A percentile compares a stretch with the other conserved stretches of the same genome.
Evolutionary conservation across 2,113 vertebrate species (phyloP).

Genomic region (Pseudorasbora parva): DNA sequence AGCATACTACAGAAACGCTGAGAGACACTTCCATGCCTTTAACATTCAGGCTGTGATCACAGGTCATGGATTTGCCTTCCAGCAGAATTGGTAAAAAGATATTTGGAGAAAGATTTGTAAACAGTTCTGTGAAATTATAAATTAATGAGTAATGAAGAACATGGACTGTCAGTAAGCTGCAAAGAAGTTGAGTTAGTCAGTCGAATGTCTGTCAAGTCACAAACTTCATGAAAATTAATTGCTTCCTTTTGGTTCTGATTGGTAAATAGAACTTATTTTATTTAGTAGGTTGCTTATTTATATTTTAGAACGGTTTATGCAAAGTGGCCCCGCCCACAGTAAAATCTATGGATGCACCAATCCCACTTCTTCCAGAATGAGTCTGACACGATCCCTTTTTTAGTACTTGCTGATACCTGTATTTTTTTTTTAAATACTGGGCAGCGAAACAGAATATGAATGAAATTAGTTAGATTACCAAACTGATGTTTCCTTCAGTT

Average conservation of each 20-base stretch:
- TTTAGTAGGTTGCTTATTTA: background rate
- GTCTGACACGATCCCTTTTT: too few relatives aligned
- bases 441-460: too few relatives aligned
- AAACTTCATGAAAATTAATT: background rate
- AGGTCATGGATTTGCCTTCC: conserved; percentile 29
- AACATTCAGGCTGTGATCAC: conserved; percentile 17
- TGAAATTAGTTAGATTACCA: too few relatives aligned
- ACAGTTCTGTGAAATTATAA: background rate
- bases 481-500: too few relatives aligned
- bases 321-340: background rate
- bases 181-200: background rate
- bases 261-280: background rate
- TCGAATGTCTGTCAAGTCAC: background rate
- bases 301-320: background rate
- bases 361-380: too few relatives aligned
- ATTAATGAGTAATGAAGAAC: background rate
- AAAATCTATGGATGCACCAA: too few relatives aligned
- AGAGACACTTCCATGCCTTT: background rate
- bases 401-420: too few relatives aligned
- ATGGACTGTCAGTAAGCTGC: background rate
- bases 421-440: too few relatives aligned
- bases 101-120: background rate
- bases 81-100: background rate
- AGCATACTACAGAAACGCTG: conserved; percentile 1
- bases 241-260: background rate